Conservation (phyloP, 92 coral and sea anemone species). For the Galaxea fascicularis region DNA sequence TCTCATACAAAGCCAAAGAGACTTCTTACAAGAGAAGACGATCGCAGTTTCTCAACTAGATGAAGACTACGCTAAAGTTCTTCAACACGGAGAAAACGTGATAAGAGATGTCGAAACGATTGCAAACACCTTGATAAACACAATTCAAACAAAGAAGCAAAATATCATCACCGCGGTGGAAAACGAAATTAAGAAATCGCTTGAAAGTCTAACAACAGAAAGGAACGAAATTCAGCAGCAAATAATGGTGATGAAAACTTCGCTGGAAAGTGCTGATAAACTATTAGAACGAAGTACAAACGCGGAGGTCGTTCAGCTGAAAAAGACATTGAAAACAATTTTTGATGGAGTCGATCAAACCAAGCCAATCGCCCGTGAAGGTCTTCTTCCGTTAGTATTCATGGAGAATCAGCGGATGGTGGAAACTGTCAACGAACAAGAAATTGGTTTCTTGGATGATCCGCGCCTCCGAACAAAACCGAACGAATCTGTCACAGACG, state of each 20-base stretch:
- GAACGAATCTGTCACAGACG: neutral
- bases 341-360: neutral
- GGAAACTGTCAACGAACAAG: neutral
- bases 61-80: neutral
- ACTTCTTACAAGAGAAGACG: neutral
- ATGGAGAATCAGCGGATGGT: neutral
- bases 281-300: neutral
- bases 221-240: neutral
- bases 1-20: neutral
- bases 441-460: conserved; percentile 1
- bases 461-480: neutral
- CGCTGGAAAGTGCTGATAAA: neutral
- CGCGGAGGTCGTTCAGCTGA: neutral
- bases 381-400: neutral
- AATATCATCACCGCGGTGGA: neutral
- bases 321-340: neutral
- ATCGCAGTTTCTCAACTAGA: neutral
- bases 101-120: neutral
- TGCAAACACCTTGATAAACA: neutral
- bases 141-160: neutral
- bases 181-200: neutral
- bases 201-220: neutral
- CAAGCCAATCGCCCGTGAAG: neutral
- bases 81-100: neutral
- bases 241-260: neutral